phyloP scores from a whole-genome alignment of 2,888 invertebrate species.

The Schrankia costaestrigalis region DNA sequence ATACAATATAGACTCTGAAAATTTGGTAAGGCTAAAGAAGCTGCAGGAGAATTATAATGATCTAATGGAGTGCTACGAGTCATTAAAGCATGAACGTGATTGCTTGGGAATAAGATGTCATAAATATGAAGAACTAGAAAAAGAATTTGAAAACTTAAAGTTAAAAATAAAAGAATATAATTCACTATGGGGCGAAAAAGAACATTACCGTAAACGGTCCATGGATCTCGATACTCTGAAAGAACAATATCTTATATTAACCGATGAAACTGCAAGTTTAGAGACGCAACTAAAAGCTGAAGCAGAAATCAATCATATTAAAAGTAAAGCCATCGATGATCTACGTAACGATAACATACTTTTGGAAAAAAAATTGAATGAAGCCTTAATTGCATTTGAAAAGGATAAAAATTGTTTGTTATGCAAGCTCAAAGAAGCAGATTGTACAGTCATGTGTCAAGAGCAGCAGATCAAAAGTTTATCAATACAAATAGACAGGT shows the following conservation, averaged over 20 bases:
- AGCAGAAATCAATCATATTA: constrained; percentile 61
- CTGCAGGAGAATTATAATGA: constrained; percentile 66
- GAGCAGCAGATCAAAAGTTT: constrained; percentile 80
- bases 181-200: constrained; percentile 67
- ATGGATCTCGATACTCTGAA: constrained; percentile 60
- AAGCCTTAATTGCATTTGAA: constrained; percentile 53
- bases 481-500: constrained; percentile 72
- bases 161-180: constrained; percentile 59
- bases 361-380: constrained; percentile 59
- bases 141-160: constrained; percentile 52
- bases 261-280: constrained; percentile 62
- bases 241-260: constrained; percentile 60
- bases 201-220: constrained; percentile 62
- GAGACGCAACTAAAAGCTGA: constrained; percentile 66
- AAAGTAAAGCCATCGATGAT: constrained; percentile 53
- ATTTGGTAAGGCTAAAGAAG: constrained; percentile 58
- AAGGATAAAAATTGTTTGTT: constrained; percentile 71
- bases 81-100: constrained; percentile 60
- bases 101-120: constrained; percentile 47
- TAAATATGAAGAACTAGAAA: constrained; percentile 58
- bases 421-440: constrained; percentile 75
- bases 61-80: constrained; percentile 60
- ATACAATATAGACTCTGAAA: constrained; percentile 55
- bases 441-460: constrained; percentile 78
- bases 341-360: constrained; percentile 54